Base-by-base conservation (phyloP, 2,113 vertebrate species). In the Dasyprocta punctata region DNA sequence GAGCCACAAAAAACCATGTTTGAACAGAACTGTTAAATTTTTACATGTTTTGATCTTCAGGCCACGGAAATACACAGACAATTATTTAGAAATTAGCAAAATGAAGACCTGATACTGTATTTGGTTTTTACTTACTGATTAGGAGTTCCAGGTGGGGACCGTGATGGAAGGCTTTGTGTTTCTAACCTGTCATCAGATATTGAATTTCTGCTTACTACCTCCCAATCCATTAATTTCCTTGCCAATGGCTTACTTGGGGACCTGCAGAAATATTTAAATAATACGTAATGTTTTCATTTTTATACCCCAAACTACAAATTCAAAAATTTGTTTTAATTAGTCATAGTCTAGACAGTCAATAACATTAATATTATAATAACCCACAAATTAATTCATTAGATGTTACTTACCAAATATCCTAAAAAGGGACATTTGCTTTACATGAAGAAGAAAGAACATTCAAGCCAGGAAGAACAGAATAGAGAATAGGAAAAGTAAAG, bases 161-260 rank as follows among this genome's bases (percentile, higher is more conserved):
- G 99, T n/a, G 99, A 99, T 3, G 99, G 99, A 65, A 99, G 98
- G 98, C 99, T 99, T 97, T 99, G 99, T 38, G 99, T 99, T 99
- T 99, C 99, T 98, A 99, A 98, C 94, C 99, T 99, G 90, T 99
- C 99, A 86, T 99, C 99, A 94, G 99, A 99, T 95, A 99, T 92
- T 1, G 99, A 99, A 98, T 99, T 99, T 98, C 99, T 99, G 98
- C 99, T 99, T 96, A 99, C 99, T 22, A 99, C 98, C 97, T 99
- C 99, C 99, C 99, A 99, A 98, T 99, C 99, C 92, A 99, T 98
- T 97, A 99, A 97, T 97, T 99, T 99, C 95, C 99, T 99, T 96
- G 98, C 98, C 98, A 99, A 95, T 22, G 99, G 99, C 97, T 99
- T 99, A 98, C 99, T 99, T 96, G 99, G 99, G 96, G 99, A 99